Evolutionary conservation across 2,888 invertebrate species (phyloP).

Genomic region (Sphaerophoria taeniata): DNA sequence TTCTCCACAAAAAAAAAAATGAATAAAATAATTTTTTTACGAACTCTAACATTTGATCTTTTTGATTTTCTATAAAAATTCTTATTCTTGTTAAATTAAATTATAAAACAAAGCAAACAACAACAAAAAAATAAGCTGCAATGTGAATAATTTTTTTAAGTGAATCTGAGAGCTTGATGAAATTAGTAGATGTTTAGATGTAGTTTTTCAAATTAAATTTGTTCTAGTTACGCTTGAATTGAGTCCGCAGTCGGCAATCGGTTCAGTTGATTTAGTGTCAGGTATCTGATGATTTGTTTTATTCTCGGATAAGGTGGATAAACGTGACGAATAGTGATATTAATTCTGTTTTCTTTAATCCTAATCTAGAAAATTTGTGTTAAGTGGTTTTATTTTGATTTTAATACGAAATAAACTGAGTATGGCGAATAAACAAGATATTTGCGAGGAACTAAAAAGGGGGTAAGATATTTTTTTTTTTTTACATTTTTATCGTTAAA

Average conservation of each 20-base stretch:
- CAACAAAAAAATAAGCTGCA: not conserved
- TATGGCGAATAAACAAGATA: too few relatives aligned
- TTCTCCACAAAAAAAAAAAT: too few relatives aligned
- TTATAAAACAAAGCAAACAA: not conserved
- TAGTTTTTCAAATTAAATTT: conserved; percentile 32
- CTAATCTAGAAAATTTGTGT: too few relatives aligned
- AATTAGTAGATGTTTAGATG: conserved; percentile 6
- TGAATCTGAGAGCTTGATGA: not conserved
- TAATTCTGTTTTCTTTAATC: too few relatives aligned
- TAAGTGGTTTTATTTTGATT: too few relatives aligned
- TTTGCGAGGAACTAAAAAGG: too few relatives aligned
- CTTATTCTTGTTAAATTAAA: conserved; percentile 4
- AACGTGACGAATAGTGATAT: too few relatives aligned
- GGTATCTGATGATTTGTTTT: not conserved
- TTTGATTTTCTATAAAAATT: conserved; percentile 50
- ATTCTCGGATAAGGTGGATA: not conserved
- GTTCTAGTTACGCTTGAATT: conserved; percentile 55
- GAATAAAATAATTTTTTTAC: not conserved
- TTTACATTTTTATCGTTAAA: too few relatives aligned
- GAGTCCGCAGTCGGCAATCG: conserved; percentile 41
- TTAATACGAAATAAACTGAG: too few relatives aligned
- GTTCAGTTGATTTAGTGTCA: not conserved
- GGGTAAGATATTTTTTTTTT: too few relatives aligned
- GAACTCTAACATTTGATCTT: conserved; percentile 61
- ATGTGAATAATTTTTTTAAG: conserved; percentile 8